Conservation (phyloP, 2,797 vertebrate species). For the Ceryle rudis region DNA sequence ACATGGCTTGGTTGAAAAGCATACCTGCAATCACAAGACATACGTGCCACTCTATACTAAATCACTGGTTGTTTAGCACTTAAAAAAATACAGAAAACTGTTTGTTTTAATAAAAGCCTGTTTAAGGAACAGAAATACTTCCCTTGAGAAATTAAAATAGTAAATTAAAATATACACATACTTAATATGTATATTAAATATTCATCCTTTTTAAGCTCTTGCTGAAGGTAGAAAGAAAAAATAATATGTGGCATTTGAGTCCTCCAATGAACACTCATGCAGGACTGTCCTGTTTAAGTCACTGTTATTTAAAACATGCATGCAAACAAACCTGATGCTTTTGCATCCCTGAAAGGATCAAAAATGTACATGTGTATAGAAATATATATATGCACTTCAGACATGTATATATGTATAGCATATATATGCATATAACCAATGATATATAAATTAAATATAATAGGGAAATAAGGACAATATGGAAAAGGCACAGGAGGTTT, state of each 20-base stretch:
- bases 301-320: neutral
- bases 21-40: neutral
- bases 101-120: neutral
- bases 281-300: neutral
- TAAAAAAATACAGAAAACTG: neutral
- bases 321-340: neutral
- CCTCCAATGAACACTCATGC: fast-evolving
- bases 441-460: neutral
- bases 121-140: neutral
- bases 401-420: neutral
- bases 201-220: neutral
- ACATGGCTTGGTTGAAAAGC: neutral
- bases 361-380: neutral
- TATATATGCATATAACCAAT: neutral
- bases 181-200: neutral
- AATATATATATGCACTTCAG: neutral
- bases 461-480: neutral
- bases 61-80: neutral
- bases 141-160: slow-evolving; percentile 1
- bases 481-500: fast-evolving
- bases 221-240: neutral
- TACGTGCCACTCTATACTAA: neutral
- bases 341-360: neutral
- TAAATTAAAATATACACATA: neutral
- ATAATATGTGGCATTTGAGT: neutral